Conservation (phyloP, 2,797 vertebrate genomes). For the Acanthurus tractus region DNA sequence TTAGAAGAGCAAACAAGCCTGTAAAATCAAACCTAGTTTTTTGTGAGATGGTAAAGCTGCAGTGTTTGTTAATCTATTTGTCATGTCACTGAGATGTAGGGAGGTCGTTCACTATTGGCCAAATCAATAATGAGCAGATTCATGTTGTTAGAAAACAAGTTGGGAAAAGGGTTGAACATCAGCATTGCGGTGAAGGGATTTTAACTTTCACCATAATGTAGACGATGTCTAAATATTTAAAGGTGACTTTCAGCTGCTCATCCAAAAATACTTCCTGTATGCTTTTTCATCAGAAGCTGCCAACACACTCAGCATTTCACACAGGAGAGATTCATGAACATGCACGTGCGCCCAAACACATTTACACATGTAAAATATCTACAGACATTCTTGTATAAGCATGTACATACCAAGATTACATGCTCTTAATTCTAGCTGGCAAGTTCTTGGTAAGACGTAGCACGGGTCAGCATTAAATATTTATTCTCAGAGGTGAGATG, state of each 20-base stretch:
- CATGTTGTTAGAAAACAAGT: not conserved
- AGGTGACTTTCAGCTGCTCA: not conserved
- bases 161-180: not conserved
- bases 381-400: not conserved
- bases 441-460: constrained; percentile 6
- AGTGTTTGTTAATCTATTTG: not conserved
- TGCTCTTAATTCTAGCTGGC: not conserved
- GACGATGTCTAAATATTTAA: constrained; percentile 15
- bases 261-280: not conserved
- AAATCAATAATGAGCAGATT: not conserved
- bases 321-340: not conserved
- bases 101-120: not conserved
- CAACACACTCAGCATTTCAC: not conserved
- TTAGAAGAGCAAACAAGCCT: no score
- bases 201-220: not conserved
- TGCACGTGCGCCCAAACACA: not conserved
- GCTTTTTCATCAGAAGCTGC: not conserved
- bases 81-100: not conserved
- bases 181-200: not conserved
- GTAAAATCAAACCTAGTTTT: not conserved
- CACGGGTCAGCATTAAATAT: constrained; percentile 50
- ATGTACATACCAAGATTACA: not conserved
- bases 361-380: not conserved
- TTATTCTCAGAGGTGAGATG: constrained; percentile 37
- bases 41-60: not conserved